Conservation (phyloP, 2,888 invertebrate genomes). For the Autographa pulchrina region DNA sequence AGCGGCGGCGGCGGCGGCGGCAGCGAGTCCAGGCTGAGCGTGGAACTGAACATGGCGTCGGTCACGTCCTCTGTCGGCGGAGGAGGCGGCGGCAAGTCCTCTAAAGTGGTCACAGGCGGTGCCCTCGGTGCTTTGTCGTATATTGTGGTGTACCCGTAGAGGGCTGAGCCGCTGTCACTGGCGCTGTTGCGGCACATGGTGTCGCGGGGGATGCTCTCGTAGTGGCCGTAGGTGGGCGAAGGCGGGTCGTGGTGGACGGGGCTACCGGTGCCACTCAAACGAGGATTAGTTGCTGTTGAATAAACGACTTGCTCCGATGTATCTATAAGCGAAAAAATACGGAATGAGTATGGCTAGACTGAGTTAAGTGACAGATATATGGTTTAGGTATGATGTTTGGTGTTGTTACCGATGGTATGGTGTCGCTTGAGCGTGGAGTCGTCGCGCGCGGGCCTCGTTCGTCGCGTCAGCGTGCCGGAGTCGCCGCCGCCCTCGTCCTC, state of each 20-base stretch:
- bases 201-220: constrained; percentile 77
- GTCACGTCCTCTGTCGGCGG: constrained; percentile 90
- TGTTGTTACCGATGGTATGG: constrained; percentile 69
- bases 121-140: constrained; percentile 81
- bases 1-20: constrained; percentile 94
- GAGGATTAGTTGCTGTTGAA: constrained; percentile 62
- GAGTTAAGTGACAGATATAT: neutral
- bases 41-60: constrained; percentile 92
- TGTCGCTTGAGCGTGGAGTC: constrained; percentile 83
- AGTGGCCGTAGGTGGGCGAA: constrained; percentile 77
- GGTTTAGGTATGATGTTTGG: too few relatives aligned
- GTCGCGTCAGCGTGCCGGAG: constrained; percentile 87
- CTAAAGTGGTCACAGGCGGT: constrained; percentile 69
- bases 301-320: constrained; percentile 69
- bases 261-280: constrained; percentile 65
- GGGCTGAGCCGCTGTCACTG: constrained; percentile 73
- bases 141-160: constrained; percentile 86
- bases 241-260: constrained; percentile 69
- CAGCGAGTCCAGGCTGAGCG: constrained; percentile 94
- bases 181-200: constrained; percentile 71
- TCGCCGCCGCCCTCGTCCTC: constrained; percentile 86
- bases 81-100: constrained; percentile 91
- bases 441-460: constrained; percentile 80
- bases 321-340: constrained; percentile 64
- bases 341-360: neutral